Evolutionary conservation across 2,888 invertebrate species (phyloP).

Genomic region (Diplolepis rosae): DNA sequence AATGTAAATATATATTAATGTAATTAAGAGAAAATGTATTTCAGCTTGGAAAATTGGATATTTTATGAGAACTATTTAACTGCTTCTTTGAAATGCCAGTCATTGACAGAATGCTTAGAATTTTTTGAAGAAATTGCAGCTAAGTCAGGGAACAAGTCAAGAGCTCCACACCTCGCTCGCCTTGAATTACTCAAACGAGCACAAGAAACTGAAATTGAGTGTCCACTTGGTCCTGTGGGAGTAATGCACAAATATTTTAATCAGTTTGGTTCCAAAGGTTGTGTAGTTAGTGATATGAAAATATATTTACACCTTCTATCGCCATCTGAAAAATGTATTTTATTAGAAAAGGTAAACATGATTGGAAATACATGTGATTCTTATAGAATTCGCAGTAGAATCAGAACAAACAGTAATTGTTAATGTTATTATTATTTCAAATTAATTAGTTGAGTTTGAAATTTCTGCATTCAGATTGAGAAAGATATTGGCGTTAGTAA

Average conservation of each 20-base stretch:
- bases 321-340: conserved; percentile 77
- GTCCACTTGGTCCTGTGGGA: conserved; percentile 75
- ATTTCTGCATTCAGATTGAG: conserved; percentile 59
- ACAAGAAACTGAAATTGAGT: conserved; percentile 62
- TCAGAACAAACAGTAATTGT: neutral
- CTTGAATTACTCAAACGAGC: conserved; percentile 83
- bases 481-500: conserved; percentile 66
- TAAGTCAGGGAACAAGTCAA: conserved; percentile 69
- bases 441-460: neutral
- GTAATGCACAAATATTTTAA: conserved; percentile 86
- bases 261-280: conserved; percentile 89
- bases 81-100: conserved; percentile 65
- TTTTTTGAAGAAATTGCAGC: conserved; percentile 68
- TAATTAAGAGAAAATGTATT: too few relatives aligned
- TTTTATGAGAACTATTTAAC: conserved; percentile 75
- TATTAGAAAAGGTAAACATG: conserved; percentile 69
- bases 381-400: neutral
- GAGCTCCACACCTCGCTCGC: conserved; percentile 90
- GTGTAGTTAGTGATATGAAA: conserved; percentile 89
- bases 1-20: too few relatives aligned
- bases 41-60: conserved; percentile 74
- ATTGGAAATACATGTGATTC: neutral
- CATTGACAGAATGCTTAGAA: conserved; percentile 66
- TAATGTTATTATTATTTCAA: neutral
- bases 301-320: conserved; percentile 84